A percentile compares a stretch with the other conserved stretches of the same genome.
Evolutionary conservation across 2,797 vertebrate species (phyloP).

Genomic region (Aplochiton taeniatus): DNA sequence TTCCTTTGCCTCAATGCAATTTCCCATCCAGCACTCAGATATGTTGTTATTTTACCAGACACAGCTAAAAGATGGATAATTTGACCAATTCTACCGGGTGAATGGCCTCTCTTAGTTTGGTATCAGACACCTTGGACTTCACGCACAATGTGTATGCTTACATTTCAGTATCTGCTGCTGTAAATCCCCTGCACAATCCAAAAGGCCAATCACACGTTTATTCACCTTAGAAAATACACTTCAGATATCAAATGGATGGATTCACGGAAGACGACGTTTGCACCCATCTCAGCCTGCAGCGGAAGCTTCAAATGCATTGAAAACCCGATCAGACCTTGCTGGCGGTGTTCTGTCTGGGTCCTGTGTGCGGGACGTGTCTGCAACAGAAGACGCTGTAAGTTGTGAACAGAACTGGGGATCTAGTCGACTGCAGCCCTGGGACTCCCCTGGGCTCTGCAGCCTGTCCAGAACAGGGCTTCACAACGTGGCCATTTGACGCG

Average conservation of each 20-base stretch:
- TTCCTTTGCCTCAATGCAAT: slow-evolving; percentile 29
- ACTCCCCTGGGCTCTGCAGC: background rate
- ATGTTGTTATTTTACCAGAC: slow-evolving; percentile 36
- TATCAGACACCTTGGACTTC: no score
- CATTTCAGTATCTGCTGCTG: no score
- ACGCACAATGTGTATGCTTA: no score
- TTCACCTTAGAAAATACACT: no score
- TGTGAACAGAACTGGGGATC: background rate
- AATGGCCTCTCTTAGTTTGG: no score
- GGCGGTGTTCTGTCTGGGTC: background rate
- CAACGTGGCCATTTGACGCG: background rate
- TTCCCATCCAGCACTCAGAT: slow-evolving; percentile 15
- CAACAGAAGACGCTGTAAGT: no score
- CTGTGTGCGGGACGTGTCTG: background rate
- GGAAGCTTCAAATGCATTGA: background rate
- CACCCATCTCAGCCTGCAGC: no score
- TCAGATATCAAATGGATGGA: no score
- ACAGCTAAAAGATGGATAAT: slow-evolving; percentile 16
- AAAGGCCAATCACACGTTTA: no score
- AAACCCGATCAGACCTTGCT: background rate
- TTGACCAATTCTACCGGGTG: background rate
- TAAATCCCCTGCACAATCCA: no score
- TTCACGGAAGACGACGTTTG: no score
- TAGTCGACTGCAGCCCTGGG: background rate
- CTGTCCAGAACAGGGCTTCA: background rate